Conservation (phyloP, 2,888 invertebrate genomes). For the Caenorhabditis afra region DNA sequence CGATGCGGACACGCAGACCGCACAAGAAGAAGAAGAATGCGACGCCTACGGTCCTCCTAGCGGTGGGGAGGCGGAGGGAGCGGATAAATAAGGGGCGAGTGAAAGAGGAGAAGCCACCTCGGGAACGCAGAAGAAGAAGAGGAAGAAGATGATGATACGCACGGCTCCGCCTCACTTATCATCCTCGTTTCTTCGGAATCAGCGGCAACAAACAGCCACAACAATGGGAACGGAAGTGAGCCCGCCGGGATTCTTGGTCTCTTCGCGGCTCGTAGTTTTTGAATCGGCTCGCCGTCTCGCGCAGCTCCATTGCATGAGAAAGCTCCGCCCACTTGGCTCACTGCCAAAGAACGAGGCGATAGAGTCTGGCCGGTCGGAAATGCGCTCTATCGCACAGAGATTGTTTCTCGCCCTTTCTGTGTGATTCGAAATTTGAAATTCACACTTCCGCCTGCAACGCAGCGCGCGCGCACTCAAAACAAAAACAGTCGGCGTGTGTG, state of each 20-base stretch:
- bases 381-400: too few species aligned
- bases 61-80: not conserved
- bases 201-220: not conserved
- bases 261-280: too few species aligned
- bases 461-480: not conserved
- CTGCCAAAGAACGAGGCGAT: too few species aligned
- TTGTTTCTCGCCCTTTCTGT: not conserved
- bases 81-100: conserved; percentile 5
- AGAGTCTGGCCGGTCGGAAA: too few species aligned
- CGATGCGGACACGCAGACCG: conserved; percentile 18
- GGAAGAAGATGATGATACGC: conserved; percentile 3
- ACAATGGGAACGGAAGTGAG: conserved; percentile 6
- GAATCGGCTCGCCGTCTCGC: too few species aligned
- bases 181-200: conserved; percentile 12
- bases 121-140: too few species aligned
- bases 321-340: too few species aligned
- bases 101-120: conserved; percentile 4
- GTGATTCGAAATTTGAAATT: not conserved
- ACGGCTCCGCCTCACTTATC: conserved; percentile 8
- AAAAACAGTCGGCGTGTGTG: not conserved
- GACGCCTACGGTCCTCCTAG: not conserved
- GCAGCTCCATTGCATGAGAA: too few species aligned
- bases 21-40: conserved; percentile 4
- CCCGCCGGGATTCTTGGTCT: not conserved
- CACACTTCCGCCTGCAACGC: conserved; percentile 9